These are phyloP conservation scores for Oegoconia quadripuncta DNA, from an alignment of 2,888 invertebrate genomes.

Conservation along the genomic window DNA sequence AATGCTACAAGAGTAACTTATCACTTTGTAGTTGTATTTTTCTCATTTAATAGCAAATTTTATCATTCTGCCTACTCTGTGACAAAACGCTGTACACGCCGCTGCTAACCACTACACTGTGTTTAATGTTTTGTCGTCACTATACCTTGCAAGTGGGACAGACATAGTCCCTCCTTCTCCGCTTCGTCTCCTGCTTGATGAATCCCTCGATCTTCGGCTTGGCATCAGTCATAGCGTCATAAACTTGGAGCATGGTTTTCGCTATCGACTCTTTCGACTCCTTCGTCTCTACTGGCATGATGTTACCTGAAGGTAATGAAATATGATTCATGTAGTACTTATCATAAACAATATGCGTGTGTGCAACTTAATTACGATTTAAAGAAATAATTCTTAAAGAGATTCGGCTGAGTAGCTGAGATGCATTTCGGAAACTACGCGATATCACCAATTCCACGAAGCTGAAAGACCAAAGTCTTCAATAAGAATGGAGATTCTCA, in stretches of 20 bases:
- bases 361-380: not conserved
- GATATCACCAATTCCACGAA: too few relatives aligned
- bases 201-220: constrained; percentile 69
- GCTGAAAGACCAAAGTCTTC: too few relatives aligned
- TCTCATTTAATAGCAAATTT: too few relatives aligned
- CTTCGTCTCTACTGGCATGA: constrained; percentile 48
- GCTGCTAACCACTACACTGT: not conserved
- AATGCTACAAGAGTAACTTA: too few relatives aligned
- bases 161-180: constrained; percentile 49
- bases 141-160: constrained; percentile 59
- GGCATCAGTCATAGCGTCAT: constrained; percentile 49
- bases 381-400: too few relatives aligned
- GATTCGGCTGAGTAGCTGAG: not conserved
- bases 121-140: not conserved
- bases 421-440: too few relatives aligned
- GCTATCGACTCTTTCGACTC: constrained; percentile 53
- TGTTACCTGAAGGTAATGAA: constrained; percentile 34
- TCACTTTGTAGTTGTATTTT: too few relatives aligned
- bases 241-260: constrained; percentile 48
- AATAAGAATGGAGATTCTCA: too few relatives aligned
- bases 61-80: too few relatives aligned
- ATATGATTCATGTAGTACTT: not conserved
- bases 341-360: not conserved
- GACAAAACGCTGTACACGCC: not conserved
- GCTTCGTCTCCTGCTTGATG: constrained; percentile 65